phyloP scores from a whole-genome alignment of 2,113 vertebrate species.

The Odocoileus hemionus region DNA sequence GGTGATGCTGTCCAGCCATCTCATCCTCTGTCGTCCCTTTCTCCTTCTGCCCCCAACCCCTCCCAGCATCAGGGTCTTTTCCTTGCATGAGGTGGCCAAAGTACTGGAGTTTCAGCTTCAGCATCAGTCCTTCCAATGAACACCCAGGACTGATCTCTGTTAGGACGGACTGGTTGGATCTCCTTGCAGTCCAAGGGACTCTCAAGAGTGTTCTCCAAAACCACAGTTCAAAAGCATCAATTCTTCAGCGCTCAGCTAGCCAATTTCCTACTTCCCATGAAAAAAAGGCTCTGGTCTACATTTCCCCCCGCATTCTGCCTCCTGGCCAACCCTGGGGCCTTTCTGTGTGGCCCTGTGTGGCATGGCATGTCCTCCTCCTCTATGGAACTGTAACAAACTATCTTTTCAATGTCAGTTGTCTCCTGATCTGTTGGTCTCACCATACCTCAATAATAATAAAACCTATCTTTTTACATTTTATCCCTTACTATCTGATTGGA shows the following conservation, averaged over 20 bases:
- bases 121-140: neutral
- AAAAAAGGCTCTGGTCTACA: neutral
- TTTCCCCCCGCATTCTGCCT: neutral
- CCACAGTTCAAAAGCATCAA: too few species aligned
- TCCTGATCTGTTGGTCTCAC: neutral
- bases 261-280: neutral
- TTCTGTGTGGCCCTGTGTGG: neutral
- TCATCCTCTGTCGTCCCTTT: neutral
- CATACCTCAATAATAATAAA: neutral
- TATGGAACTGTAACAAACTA: neutral
- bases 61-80: neutral
- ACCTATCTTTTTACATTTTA: neutral
- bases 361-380: neutral
- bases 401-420: neutral
- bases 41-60: neutral
- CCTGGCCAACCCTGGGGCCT: neutral
- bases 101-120: neutral
- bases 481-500: neutral
- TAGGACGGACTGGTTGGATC: too few species aligned
- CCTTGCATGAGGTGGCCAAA: neutral
- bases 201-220: too few species aligned
- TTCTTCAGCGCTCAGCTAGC: too few species aligned
- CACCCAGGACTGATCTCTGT: too few species aligned
- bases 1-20: neutral
- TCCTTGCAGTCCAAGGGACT: too few species aligned